Conservation (phyloP, 2,797 vertebrate genomes). For the Cyprinella venusta region DNA sequence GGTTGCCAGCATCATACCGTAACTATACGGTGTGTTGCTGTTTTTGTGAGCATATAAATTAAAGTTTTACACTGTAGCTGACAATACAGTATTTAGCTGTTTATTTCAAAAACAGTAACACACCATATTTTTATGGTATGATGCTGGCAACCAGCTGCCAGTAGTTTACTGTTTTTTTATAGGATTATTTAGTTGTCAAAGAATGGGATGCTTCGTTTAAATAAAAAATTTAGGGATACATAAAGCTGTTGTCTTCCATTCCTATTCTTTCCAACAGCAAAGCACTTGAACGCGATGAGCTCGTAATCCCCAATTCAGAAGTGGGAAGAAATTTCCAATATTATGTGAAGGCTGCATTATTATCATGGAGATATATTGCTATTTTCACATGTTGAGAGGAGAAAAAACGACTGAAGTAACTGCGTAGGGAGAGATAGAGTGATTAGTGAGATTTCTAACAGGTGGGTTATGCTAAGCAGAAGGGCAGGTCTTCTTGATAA, state of each 20-base stretch:
- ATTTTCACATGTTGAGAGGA: slow-evolving; percentile 54
- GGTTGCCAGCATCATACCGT: no score
- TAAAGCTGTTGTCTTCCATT: background rate
- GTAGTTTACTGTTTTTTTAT: no score
- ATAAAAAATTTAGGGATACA: background rate
- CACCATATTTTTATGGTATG: no score
- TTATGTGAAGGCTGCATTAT: no score
- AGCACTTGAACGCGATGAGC: background rate
- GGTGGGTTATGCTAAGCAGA: slow-evolving; percentile 56
- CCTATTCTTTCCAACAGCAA: background rate
- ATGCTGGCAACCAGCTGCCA: no score
- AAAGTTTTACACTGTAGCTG: no score
- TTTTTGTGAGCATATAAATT: no score
- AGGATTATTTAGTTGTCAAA: background rate
- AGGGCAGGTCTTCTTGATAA: slow-evolving; percentile 66
- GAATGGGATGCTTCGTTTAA: background rate
- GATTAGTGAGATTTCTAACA: slow-evolving; percentile 25
- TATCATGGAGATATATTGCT: slow-evolving; percentile 37
- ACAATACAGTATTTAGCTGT: no score
- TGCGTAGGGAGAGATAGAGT: slow-evolving; percentile 49
- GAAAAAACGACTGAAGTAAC: slow-evolving; percentile 56
- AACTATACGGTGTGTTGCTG: no score
- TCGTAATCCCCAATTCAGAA: background rate
- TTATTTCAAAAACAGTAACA: no score
- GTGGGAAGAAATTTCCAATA: background rate